Evolutionary conservation across 2,888 invertebrate species (phyloP).

Genomic region (Zygothrica quintamaculata): DNA sequence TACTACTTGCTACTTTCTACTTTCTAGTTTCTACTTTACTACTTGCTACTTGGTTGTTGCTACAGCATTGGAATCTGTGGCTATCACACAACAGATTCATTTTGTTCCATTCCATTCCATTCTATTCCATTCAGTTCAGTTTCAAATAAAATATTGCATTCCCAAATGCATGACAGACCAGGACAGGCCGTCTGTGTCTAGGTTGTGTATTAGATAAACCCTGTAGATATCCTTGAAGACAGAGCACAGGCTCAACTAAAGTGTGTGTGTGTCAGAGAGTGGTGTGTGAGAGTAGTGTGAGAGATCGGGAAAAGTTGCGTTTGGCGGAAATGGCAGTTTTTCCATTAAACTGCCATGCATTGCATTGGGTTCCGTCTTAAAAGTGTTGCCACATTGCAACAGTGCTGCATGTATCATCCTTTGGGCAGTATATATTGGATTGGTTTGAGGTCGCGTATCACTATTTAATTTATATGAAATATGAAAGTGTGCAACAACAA

Average conservation of each 20-base stretch:
- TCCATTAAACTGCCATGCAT: constrained; percentile 64
- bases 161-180: constrained; percentile 60
- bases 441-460: constrained; percentile 37
- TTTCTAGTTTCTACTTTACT: neutral
- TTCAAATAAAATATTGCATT: constrained; percentile 75
- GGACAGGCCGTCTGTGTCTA: neutral
- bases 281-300: too few species aligned
- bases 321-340: constrained; percentile 75
- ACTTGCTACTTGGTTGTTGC: too few species aligned
- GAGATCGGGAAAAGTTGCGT: constrained; percentile 55
- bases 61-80: constrained; percentile 52
- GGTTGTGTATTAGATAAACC: constrained; percentile 32
- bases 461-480: constrained; percentile 74
- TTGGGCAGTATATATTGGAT: neutral
- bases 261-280: too few species aligned
- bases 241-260: neutral
- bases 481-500: constrained; percentile 39
- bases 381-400: too few species aligned
- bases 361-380: constrained; percentile 30
- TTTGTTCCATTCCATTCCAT: neutral
- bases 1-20: too few species aligned
- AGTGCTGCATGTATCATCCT: too few species aligned
- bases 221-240: neutral
- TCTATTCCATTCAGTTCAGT: constrained; percentile 46
- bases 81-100: too few species aligned